Evolutionary conservation across 1,140 invertebrate species (phyloP), one percentile per base, ranked within the genome.

Genomic region (Caenorhabditis briggsae): DNA sequence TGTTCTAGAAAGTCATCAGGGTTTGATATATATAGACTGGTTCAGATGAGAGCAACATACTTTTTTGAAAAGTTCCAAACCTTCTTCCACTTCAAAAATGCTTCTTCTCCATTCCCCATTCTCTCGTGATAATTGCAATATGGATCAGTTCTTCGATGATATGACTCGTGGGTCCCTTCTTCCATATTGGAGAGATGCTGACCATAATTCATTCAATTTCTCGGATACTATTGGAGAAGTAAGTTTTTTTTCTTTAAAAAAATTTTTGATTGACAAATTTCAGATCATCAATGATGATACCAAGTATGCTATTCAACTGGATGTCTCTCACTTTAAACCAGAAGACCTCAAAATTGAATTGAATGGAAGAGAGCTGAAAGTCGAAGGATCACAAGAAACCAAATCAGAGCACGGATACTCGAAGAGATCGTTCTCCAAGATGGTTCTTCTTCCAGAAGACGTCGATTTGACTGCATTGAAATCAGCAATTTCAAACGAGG

Each of bases 111-210:
- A 46, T 14, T 50, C 43, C 53, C 70, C 70, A 78, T 78, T 78
- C 46, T 78, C 70, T 8, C 18, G 23, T 12, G n/a, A 25, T 61
- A 20, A 5, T 8, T 50, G 8, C n/a, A 5, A 43, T 2, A 11
- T 78, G 5, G 70, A 78, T 23, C 18, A 78, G 3, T 78, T 78
- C n/a, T 50, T 78, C 46, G 70, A 78, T 78, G 70, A 78, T 11
- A 50, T 78, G 25, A 78, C 70, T 46, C 25, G 46, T 18, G 43
- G 25, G 2, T 41, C 33, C 23, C 70, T 43, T 23, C 18, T 78
- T 78, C 70, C 70, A 23, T 78, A 78, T 23, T 78, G 70, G 70
- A 78, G 70, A 78, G 46, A 78, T 53, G 70, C 70, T 14, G 70
- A 78, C 53, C 70, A 78, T 41, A 78, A 78, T n/a, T 78, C 70